A percentile compares a stretch with the other conserved stretches of the same genome.
These are phyloP conservation scores for Drosophila trichaetosa DNA, from an alignment of 2,888 invertebrate species.

Conservation along the genomic window DNA sequence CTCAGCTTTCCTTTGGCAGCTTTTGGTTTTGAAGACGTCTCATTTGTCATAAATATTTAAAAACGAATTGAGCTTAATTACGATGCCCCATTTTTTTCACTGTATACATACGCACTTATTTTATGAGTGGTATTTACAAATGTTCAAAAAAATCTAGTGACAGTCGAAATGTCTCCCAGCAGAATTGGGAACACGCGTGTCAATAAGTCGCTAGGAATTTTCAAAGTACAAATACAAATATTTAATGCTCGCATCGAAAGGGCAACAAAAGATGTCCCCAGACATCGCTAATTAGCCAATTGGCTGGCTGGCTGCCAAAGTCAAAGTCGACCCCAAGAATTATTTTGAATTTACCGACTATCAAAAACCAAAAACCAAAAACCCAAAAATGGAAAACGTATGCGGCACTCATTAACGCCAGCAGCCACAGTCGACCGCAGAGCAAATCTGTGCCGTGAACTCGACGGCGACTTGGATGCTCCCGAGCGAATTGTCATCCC, in stretches of 20 bases:
- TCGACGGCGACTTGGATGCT: slow-evolving; percentile 31
- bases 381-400: slow-evolving; percentile 3
- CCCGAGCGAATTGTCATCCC: slow-evolving; percentile 52
- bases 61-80: not conserved
- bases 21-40: not conserved
- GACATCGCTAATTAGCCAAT: slow-evolving; percentile 78
- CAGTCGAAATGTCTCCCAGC: slow-evolving; percentile 60
- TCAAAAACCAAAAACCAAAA: not conserved
- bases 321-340: slow-evolving; percentile 15
- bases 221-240: slow-evolving; percentile 38
- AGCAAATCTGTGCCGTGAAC: slow-evolving; percentile 42
- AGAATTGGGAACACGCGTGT: slow-evolving; percentile 32
- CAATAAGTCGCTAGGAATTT: slow-evolving; percentile 41
- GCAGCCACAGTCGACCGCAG: slow-evolving; percentile 28
- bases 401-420: slow-evolving; percentile 53
- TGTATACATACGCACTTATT: not conserved
- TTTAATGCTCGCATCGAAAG: slow-evolving; percentile 62
- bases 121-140: not conserved
- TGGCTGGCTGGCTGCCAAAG: slow-evolving; percentile 49
- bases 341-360: slow-evolving; percentile 34
- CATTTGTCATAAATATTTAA: not conserved
- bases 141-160: slow-evolving; percentile 7
- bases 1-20: not conserved
- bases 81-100: not conserved
- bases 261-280: slow-evolving; percentile 70